A percentile compares a stretch with the other conserved stretches of the same genome.
Conservation (phyloP, 1,140 invertebrate species). For the Xylocopa sonorina region DNA sequence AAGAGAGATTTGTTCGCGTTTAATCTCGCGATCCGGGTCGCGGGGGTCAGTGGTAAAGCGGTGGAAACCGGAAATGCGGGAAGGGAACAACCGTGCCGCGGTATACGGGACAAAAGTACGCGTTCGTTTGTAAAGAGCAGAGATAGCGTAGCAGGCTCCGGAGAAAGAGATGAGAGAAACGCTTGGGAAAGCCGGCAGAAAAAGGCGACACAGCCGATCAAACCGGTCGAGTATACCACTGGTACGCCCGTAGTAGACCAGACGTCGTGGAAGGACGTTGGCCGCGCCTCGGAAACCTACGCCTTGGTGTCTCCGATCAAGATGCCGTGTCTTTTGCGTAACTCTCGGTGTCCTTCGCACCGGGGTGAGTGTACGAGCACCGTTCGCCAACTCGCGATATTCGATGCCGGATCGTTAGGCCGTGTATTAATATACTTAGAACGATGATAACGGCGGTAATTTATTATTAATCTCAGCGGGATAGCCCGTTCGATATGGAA, state of each 20-base stretch:
- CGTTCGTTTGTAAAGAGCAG: slow-evolving; percentile 25
- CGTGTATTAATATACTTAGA: no score
- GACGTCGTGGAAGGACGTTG: slow-evolving; percentile 46
- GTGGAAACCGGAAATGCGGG: slow-evolving; percentile 57
- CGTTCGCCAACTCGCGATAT: not conserved
- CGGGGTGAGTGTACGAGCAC: not conserved
- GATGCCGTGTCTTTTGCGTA: slow-evolving; percentile 22
- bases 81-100: slow-evolving; percentile 28
- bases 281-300: slow-evolving; percentile 27
- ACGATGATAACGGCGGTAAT: no score
- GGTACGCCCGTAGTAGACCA: slow-evolving; percentile 26
- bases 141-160: not conserved
- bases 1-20: slow-evolving; percentile 35
- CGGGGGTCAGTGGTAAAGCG: slow-evolving; percentile 42
- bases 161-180: slow-evolving; percentile 43
- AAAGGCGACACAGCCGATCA: slow-evolving; percentile 56
- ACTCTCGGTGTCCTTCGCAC: not conserved
- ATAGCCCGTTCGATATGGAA: no score
- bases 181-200: slow-evolving; percentile 58
- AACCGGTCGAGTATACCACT: slow-evolving; percentile 54
- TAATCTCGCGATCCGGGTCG: slow-evolving; percentile 59
- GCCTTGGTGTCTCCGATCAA: not conserved
- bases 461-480: no score
- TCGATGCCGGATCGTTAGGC: no score
- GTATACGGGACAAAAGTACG: slow-evolving; percentile 28